Evolutionary conservation across 1,140 invertebrate genomes (phyloP).

Genomic region (Drosophila eugracilis): DNA sequence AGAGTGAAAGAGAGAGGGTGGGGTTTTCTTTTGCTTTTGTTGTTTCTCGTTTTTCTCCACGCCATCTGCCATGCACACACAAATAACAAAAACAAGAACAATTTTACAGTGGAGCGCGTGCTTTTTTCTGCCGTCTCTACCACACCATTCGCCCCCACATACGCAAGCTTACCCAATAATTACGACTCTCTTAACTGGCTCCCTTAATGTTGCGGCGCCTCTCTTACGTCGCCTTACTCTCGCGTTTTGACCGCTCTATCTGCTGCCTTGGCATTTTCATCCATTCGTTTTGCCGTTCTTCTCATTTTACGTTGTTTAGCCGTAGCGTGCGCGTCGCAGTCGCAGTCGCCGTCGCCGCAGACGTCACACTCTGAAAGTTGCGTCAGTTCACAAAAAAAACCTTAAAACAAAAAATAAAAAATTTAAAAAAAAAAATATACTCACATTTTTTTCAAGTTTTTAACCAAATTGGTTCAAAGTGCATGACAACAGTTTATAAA

Average conservation of each 20-base stretch:
- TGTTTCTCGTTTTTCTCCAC: conserved; percentile 27
- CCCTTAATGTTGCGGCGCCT: background rate
- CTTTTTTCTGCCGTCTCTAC: conserved; percentile 39
- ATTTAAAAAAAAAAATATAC: conserved; percentile 3
- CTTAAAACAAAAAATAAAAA: conserved; percentile 13
- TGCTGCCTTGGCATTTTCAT: conserved; percentile 57
- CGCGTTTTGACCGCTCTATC: conserved; percentile 3
- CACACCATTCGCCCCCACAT: conserved; percentile 41
- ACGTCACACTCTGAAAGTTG: conserved; percentile 71
- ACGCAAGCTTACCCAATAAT: conserved; percentile 12
- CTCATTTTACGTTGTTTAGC: conserved; percentile 74
- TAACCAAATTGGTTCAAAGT: conserved; percentile 2
- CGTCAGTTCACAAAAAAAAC: conserved; percentile 63
- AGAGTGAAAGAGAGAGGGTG: conserved; percentile 34
- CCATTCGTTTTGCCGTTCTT: conserved; percentile 46
- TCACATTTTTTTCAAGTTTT: conserved; percentile 35
- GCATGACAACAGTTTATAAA: conserved; percentile 19
- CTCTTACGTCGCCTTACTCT: background rate
- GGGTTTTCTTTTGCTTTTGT: conserved; percentile 34
- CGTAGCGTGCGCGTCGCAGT: conserved; percentile 73
- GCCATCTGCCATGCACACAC: conserved; percentile 47
- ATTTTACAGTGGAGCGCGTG: conserved; percentile 42
- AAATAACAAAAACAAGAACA: conserved; percentile 35
- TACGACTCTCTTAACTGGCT: conserved; percentile 12
- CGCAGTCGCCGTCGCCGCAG: conserved; percentile 45